Evolutionary conservation across 2,113 vertebrate genomes (phyloP), one percentile per base, ranked within the genome.

Genomic region (Erpornis zantholeuca): DNA sequence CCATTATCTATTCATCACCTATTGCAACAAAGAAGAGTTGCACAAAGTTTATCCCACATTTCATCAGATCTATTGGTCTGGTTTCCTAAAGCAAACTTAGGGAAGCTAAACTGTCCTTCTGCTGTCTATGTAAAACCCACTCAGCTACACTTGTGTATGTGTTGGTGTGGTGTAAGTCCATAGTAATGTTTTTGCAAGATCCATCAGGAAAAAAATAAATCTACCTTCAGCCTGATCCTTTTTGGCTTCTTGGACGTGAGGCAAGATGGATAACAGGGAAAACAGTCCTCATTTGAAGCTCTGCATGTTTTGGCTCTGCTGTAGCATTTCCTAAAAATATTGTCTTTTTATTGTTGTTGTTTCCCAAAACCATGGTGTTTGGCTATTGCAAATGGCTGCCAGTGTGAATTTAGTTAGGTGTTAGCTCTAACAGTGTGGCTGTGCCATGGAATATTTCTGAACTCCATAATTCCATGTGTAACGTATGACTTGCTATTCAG

Each of bases 1-100:
- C 76, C 53, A 71, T 81, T 92, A 71, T 47, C 88, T 94, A 92
- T 97, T 94, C 72, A 86, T 93, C 63, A 72, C 66, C 92, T 73
- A 20, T 25, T 86, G 66, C 84, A 92, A 86, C 60, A 70, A 53
- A 78, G 38, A 69, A 16, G 28, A 70, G n/a, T 63, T 83, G 89
- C 69, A 44, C 61, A 7, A 87, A 92, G 61, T 82, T 94, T 94
- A n/a, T 81, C 49, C 29, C 72, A 15, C 50, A n/a, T 88, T 83
- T 92, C 52, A 56, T 72, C 77, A 73, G 22, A 52, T 85, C 86
- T 87, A 70, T 35, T 35, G 69, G n/a, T 29, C 65, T 82, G 22
- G 29, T 40, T 84, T 70, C 61, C 69, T 52, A 19, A 36, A 75
- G 57, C 52, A 82, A 79, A 49, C 20, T 47, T 52, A 12, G 7